phyloP scores from a whole-genome alignment of 2,113 vertebrate genomes.

The Hemiprocne comata region DNA sequence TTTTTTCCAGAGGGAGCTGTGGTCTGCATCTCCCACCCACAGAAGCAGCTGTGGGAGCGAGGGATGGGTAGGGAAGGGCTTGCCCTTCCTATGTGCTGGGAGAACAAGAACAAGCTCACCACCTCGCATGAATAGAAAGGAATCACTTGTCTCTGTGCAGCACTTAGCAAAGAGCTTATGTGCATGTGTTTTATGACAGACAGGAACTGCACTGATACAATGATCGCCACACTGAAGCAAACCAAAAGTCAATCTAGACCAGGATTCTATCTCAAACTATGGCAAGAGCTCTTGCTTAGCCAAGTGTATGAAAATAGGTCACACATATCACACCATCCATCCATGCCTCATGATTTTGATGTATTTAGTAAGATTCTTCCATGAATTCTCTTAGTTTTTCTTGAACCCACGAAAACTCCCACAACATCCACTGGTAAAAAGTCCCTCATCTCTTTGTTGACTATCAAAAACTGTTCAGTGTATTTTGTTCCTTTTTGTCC shows the following conservation, averaged over 20 bases:
- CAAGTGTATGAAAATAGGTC: background rate
- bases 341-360: background rate
- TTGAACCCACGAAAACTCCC: background rate
- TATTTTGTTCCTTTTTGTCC: background rate
- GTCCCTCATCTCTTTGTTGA: background rate
- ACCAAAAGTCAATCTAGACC: background rate
- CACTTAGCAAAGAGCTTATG: background rate
- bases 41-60: conserved; percentile 52
- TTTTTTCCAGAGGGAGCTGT: conserved; percentile 48
- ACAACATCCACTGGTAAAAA: background rate
- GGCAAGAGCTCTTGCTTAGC: background rate
- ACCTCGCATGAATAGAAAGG: background rate
- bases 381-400: background rate
- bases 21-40: conserved; percentile 55
- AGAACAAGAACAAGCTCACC: background rate
- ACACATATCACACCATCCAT: background rate
- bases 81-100: conserved; percentile 15
- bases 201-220: background rate
- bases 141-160: background rate
- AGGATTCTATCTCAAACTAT: background rate
- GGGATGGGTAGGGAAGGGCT: conserved; percentile 40
- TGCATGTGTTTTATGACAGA: background rate
- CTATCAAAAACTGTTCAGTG: background rate
- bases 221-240: background rate
- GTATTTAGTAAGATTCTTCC: background rate